Base-by-base conservation (phyloP, 2,797 vertebrate genomes). In the Enteromius fasciolatus region DNA sequence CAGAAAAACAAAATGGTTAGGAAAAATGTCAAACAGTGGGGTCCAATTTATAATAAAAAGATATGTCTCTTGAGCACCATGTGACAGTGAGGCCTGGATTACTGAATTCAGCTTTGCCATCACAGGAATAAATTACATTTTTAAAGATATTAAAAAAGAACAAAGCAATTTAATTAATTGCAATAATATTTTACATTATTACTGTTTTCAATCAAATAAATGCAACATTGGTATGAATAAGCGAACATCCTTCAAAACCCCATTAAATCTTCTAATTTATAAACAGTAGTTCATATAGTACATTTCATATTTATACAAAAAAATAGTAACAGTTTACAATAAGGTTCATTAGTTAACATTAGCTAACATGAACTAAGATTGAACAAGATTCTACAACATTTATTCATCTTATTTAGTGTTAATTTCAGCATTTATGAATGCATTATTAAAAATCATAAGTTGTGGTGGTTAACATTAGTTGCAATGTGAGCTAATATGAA, bases 1-100 rank as follows among this genome's bases (percentile, higher is more conserved):
- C 87, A 81, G 92, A 69, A 89, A 88, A 78, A 92, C 63, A 69
- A 14, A 81, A 78, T 48, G 20, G 31, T 57, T 61, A 46, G 33
- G 14, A 44, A 63, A 66, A 57, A 76, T 52, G 63, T 83, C 31
- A 54, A 59, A 31, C 18, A 28, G 68, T 44, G 28, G 28, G 28
- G 28, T 28, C 28, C 28, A 28, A 15, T 12, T 44, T n/a, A 68
- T 25, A 25, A 67, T 39, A 67, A 46, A 28, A 28, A 63, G 7
- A 10, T 33, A 69, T 28, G 23, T 17, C 46, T 70, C 23, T 9
- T 46, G 41, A 28, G 67, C 14, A 46, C 14, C 23, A 23, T 28
- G 23, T 61, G 12, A 28, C 23, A 28, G 23, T 28, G 59, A 61
- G 15, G 2, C 28, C 59, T 61, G 12, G 23, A 61, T 3, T 61